Base-by-base conservation (phyloP, 2,888 invertebrate genomes). In the Drosophila setosimentum region DNA sequence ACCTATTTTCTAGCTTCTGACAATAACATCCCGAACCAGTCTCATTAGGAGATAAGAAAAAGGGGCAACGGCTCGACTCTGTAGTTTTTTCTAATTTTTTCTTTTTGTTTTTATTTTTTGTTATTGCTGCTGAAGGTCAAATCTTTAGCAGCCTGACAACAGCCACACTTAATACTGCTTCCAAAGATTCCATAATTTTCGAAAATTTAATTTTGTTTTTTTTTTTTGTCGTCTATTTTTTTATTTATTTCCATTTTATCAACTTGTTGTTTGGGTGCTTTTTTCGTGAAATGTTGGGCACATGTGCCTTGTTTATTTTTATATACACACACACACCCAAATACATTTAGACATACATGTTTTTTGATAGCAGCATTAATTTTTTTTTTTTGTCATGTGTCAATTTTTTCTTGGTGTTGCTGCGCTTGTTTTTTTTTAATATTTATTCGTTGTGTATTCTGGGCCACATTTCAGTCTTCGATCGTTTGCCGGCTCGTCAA, bases 301-400 rank as follows among this genome's bases (percentile, higher is more conserved):
- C 87, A 82, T 84, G 71, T 87, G 87, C 74, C 80, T 72, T 70
- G 68, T 76, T 87, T 90, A 79, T 86, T 72, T 88, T 75, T 85
- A 71, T 86, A 83, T 27, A 50, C 33, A 49, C 37, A 50, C 13
- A 63, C 33, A 61, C 49, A 62, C 37, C 60, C n/a, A 62, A 29
- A 35, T 8, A 60, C 30, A 50, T 35, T 8, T 24, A 4, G 16
- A 30, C 35, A 45, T 49, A 68, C 51, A 50, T 24, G 21, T 57
- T 63, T 69, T 60, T 64, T 89, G 87, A 83, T 89, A 83, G 87
- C 69, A 75, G 59, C 66, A 51, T 66, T 76, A 72, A 71, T 71
- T 64, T 76, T 79, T 35, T 73, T 68, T 80, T 71, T 49, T 68
- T 80, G 69, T 77, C 81, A 78, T 71, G 78, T 60, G 83, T 74